A percentile compares a stretch with the other conserved stretches of the same genome.
These are phyloP conservation scores for Heptranchias perlo DNA, from an alignment of 2,113 vertebrate genomes.

Conservation along the genomic window DNA sequence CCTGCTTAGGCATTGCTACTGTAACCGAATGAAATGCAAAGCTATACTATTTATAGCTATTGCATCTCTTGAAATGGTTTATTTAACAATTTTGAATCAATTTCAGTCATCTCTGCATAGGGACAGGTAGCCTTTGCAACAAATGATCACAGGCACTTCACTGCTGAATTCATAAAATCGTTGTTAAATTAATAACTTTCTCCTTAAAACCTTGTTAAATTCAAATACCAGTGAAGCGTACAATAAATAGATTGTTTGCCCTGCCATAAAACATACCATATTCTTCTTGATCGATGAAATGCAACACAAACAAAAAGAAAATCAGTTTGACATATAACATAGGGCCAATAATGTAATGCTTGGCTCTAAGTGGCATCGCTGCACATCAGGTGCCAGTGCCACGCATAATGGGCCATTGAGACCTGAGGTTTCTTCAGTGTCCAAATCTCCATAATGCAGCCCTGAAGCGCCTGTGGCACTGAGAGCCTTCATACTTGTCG, in stretches of 20 bases:
- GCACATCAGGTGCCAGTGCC: neutral
- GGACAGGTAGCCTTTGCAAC: neutral
- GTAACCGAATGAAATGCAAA: neutral
- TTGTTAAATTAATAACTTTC: slow-evolving; percentile 24
- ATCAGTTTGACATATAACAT: neutral
- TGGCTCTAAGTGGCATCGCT: neutral
- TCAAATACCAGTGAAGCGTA: neutral
- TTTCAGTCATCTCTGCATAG: neutral
- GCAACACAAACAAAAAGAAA: neutral
- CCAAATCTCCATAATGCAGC: neutral
- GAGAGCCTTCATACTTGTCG: neutral
- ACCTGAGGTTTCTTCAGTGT: neutral
- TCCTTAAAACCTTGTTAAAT: slow-evolving; percentile 13
- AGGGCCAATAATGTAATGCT: neutral
- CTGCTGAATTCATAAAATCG: slow-evolving; percentile 2
- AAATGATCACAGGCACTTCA: neutral
- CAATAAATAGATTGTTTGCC: neutral
- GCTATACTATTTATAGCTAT: neutral
- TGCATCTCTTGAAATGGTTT: neutral
- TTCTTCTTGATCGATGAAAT: neutral
- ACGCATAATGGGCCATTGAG: neutral
- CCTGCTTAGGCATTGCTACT: neutral
- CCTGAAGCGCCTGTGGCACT: neutral
- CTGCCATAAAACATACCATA: neutral
- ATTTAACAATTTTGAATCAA: slow-evolving; percentile 9